These are phyloP conservation scores for Malurus cyaneus DNA, from an alignment of 2,113 vertebrate genomes.

Conservation along the genomic window DNA sequence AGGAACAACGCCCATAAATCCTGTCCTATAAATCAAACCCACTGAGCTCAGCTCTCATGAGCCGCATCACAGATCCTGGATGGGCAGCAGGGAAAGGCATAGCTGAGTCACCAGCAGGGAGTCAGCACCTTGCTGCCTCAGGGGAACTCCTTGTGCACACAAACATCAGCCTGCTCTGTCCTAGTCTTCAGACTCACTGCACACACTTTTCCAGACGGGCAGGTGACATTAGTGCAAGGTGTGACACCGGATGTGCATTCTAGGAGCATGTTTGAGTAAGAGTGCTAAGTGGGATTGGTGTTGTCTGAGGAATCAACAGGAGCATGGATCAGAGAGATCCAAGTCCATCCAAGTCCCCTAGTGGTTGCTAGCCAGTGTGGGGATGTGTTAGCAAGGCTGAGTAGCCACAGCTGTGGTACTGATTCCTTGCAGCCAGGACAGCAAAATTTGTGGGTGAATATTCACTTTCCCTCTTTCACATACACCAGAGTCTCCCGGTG, in stretches of 20 bases:
- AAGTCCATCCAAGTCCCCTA: no score
- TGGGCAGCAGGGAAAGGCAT: background rate
- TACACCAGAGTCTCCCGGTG: background rate
- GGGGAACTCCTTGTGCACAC: background rate
- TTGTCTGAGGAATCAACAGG: background rate
- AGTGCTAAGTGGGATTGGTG: background rate
- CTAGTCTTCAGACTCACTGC: background rate
- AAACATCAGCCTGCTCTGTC: background rate
- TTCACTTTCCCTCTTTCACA: background rate
- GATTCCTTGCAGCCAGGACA: background rate
- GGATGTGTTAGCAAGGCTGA: background rate
- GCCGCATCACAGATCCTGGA: fast-evolving
- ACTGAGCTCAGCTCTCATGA: background rate
- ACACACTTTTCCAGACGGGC: conserved; percentile 1
- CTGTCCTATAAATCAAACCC: background rate
- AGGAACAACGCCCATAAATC: background rate
- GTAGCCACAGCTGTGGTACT: background rate
- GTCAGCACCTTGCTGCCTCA: background rate
- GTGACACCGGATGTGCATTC: background rate
- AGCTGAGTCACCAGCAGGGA: background rate
- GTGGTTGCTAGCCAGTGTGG: fast-evolving
- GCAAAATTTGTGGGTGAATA: background rate
- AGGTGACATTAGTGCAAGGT: conserved; percentile 27
- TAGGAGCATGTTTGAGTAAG: background rate
- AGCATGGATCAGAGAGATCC: background rate